Evolutionary conservation across 2,888 invertebrate genomes (phyloP).

Genomic region (Aspidapion aeneum): DNA sequence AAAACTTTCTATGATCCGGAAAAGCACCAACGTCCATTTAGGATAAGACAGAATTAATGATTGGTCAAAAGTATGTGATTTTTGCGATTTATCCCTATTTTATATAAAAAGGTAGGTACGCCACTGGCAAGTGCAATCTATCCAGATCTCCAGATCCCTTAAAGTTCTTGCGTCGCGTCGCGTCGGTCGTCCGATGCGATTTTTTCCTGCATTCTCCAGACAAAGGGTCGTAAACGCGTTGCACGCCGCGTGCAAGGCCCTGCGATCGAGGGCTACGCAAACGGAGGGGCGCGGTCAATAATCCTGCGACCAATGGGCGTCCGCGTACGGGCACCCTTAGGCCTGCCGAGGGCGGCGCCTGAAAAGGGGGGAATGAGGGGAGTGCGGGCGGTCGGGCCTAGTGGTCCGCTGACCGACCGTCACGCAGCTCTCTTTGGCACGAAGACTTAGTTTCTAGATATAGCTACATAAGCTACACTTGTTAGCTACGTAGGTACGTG

Average conservation of each 20-base stretch:
- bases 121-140: neutral
- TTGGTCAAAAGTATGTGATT: too few species aligned
- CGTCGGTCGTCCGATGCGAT: too few species aligned
- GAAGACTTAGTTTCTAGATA: neutral
- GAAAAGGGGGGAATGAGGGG: slow-evolving; percentile 10
- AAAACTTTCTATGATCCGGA: too few species aligned
- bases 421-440: slow-evolving; percentile 18
- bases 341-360: slow-evolving; percentile 19
- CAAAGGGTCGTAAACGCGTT: slow-evolving; percentile 25
- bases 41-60: too few species aligned
- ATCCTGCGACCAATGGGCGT: slow-evolving; percentile 10
- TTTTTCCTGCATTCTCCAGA: slow-evolving; percentile 11
- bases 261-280: slow-evolving; percentile 24
- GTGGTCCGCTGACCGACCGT: slow-evolving; percentile 26
- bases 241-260: slow-evolving; percentile 22
- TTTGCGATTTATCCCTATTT: too few species aligned
- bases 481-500: too few species aligned
- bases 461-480: too few species aligned
- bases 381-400: slow-evolving; percentile 12
- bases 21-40: too few species aligned
- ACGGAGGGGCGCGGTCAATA: slow-evolving; percentile 12
- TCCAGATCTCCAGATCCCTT: too few species aligned
- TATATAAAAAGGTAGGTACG: too few species aligned
- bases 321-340: slow-evolving; percentile 14
- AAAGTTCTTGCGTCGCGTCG: neutral